These are phyloP conservation scores for Metellina segmentata DNA, from an alignment of 2,888 invertebrate species.

Conservation along the genomic window DNA sequence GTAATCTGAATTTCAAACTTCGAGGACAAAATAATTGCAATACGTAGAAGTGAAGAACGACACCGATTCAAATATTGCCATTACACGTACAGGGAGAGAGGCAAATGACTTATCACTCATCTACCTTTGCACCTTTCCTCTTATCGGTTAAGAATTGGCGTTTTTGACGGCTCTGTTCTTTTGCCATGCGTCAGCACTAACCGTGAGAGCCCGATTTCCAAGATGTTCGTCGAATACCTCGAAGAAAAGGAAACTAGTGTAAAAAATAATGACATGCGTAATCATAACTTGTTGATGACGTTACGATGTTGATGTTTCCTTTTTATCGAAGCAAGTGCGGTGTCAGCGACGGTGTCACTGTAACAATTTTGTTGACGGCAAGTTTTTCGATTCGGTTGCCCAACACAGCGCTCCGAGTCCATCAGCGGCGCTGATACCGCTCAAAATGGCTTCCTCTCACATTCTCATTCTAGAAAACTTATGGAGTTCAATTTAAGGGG, in stretches of 20 bases:
- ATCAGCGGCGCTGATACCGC: no score
- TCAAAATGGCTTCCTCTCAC: no score
- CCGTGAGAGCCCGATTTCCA: background rate
- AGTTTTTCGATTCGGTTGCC: slow-evolving; percentile 3
- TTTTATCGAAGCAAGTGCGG: background rate
- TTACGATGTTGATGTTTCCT: background rate
- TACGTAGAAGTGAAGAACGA: no score
- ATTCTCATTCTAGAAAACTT: no score
- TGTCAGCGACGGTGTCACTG: slow-evolving; percentile 13
- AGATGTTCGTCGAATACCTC: background rate
- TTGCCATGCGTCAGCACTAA: slow-evolving; percentile 45
- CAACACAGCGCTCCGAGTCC: background rate
- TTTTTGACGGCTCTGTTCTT: slow-evolving; percentile 11
- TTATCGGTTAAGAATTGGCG: slow-evolving; percentile 28
- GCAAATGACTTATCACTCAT: slow-evolving; percentile 18
- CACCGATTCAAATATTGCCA: background rate
- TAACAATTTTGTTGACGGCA: background rate
- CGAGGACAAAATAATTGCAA: no score
- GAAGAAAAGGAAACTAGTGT: background rate
- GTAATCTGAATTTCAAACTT: no score
- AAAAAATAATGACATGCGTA: background rate
- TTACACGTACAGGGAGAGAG: background rate
- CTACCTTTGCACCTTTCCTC: slow-evolving; percentile 34
- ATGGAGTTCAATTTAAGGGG: no score
- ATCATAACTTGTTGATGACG: background rate